Percentiles rank a stretch among this genome's conserved stretches.
These are phyloP conservation scores for Ptychobarbus kaznakovi DNA, from an alignment of 2,797 vertebrate species.

Conservation along the genomic window DNA sequence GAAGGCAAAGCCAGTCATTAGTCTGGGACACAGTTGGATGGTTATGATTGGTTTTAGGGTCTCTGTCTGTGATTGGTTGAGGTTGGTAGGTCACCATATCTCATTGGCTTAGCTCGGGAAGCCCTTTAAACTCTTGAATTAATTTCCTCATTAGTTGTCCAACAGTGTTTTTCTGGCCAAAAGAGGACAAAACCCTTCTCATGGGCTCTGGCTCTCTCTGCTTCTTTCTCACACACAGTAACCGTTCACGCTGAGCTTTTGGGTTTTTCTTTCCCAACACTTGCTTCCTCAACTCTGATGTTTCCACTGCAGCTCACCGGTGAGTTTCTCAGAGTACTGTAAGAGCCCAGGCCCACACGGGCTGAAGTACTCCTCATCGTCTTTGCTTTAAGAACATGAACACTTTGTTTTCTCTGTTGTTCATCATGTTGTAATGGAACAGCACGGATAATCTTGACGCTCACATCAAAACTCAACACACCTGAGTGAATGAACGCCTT, in stretches of 20 bases:
- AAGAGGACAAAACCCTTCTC: conserved; percentile 42
- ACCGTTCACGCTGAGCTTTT: conserved; percentile 27
- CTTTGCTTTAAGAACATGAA: not conserved
- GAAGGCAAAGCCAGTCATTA: conserved; percentile 40
- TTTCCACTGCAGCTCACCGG: not conserved
- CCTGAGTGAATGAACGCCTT: not conserved
- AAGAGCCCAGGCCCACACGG: not conserved
- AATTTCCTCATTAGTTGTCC: conserved; percentile 45
- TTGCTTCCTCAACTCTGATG: not conserved
- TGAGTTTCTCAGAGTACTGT: not conserved
- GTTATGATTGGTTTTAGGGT: conserved; percentile 49
- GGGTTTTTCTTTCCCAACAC: not conserved
- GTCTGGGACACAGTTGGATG: conserved; percentile 17
- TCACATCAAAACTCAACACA: not conserved
- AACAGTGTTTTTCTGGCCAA: conserved; percentile 34
- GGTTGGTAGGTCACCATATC: conserved; percentile 42
- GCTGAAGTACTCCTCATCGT: not conserved
- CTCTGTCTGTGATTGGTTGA: conserved; percentile 50
- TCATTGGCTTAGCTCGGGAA: conserved; percentile 49
- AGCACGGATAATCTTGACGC: not conserved
- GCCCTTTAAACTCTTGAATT: conserved; percentile 22
- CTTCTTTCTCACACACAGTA: conserved; percentile 20
- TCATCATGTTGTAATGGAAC: not conserved
- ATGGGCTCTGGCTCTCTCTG: conserved; percentile 42
- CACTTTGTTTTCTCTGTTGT: not conserved